Base-by-base conservation (phyloP, 2,113 vertebrate genomes). In the Laterallus jamaicensis region DNA sequence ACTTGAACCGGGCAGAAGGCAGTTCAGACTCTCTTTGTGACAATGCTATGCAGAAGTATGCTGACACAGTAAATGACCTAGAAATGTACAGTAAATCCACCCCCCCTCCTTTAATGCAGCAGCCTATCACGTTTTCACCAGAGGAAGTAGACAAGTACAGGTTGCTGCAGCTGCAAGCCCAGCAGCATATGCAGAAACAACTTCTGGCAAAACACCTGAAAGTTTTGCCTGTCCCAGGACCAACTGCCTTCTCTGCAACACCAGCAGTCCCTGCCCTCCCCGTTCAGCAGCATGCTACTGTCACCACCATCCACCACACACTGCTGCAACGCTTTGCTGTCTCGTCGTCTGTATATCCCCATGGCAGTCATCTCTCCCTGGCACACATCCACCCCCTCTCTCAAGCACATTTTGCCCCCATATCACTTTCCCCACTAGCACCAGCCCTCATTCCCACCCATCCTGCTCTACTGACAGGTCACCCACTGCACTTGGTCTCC, bases 91-190 rank as follows among this genome's bases (percentile, higher is more conserved):
- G 92, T 82, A 98, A 98, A 96, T 83, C 97, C 78, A 37, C 92
- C 55, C 98, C 98, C 21, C 95, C 98, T 77, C 95, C 98, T 87
- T 95, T 98, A 96, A 97, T 96, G 8, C 98, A 98, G 92, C 98
- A 98, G 83, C 99, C 99, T 81, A 97, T 99, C 96, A 99, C 98
- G 18, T 99, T 99, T 96, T 98, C 98, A 22, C 98, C 99, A 11
- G 99, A 99, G 82, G 99, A 99, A 97, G 98, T 99, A 95, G 99
- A 99, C 90, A 99, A 99, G 96, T 99, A 99, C 80, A 98, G 98
- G 78, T 94, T 98, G 86, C 98, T 99, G 54, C 99, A 99, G 96
- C 98, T 99, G 74, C 99, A 99, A 97, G 99, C 99, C 47, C 99
- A 99, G 96, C 98, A 99, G 97, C 99, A 99, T 93, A 98, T 99